These are phyloP conservation scores for Caenorhabditis sp. DNA, from an alignment of 2,888 invertebrate genomes.

Conservation along the genomic window DNA sequence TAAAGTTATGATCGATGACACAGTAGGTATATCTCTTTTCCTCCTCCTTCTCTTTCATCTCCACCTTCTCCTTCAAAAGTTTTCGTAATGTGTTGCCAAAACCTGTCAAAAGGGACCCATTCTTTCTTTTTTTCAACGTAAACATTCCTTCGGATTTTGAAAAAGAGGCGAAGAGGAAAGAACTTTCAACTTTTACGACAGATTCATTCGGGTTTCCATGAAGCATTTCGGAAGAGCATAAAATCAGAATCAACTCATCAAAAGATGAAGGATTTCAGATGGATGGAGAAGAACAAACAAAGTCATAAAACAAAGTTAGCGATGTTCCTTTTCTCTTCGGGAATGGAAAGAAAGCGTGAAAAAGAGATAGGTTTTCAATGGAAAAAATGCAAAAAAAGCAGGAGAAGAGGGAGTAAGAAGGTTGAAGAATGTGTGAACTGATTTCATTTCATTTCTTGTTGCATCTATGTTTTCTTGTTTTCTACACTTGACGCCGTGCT, in stretches of 20 bases:
- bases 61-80: conserved; percentile 20
- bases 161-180: conserved; percentile 10
- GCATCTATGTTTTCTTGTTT: conserved; percentile 31
- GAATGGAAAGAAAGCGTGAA: conserved; percentile 9
- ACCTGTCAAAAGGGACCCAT: conserved; percentile 43
- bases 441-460: conserved; percentile 45
- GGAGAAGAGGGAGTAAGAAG: conserved; percentile 6
- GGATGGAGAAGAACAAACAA: conserved; percentile 30
- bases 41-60: background rate
- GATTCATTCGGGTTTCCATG: conserved; percentile 33
- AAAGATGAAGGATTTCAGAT: background rate
- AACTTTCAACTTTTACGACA: conserved; percentile 26
- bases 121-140: conserved; percentile 30
- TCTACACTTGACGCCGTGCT: conserved; percentile 14
- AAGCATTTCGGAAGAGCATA: conserved; percentile 1
- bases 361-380: conserved; percentile 31
- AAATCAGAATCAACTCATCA: conserved; percentile 16
- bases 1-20: conserved; percentile 51
- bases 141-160: conserved; percentile 26
- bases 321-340: conserved; percentile 18
- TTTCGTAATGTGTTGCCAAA: conserved; percentile 47
- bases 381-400: conserved; percentile 15
- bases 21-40: conserved; percentile 7
- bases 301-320: conserved; percentile 24
- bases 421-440: conserved; percentile 58